These are phyloP conservation scores for Galago senegalensis DNA, from an alignment of 2,797 vertebrate genomes.

Conservation along the genomic window DNA sequence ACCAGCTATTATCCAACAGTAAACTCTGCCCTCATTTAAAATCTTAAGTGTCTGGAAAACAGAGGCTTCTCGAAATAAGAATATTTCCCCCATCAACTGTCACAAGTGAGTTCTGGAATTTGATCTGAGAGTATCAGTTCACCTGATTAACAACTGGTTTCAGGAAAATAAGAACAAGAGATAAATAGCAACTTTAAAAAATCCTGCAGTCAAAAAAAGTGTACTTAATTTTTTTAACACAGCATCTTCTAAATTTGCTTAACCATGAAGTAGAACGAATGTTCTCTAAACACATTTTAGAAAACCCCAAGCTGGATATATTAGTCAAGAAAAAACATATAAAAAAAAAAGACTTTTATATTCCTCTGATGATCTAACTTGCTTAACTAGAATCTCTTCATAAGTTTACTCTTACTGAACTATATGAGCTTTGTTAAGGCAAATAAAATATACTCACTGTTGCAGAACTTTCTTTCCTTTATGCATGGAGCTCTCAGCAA, in stretches of 20 bases:
- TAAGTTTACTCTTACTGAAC: conserved; percentile 28
- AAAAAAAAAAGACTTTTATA: not conserved
- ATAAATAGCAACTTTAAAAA: not conserved
- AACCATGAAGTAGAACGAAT: conserved; percentile 16
- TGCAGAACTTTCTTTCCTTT: conserved; percentile 71
- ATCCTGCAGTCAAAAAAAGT: conserved; percentile 3
- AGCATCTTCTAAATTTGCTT: conserved; percentile 56
- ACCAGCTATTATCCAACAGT: conserved; percentile 1
- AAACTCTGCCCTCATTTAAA: conserved; percentile 17
- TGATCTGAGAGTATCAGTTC: conserved; percentile 21
- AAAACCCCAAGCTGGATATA: conserved; percentile 29
- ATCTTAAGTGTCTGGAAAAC: not conserved
- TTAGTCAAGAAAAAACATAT: not conserved
- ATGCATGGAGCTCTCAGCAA: conserved; percentile 65
- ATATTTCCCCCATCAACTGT: not conserved
- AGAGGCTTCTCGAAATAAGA: conserved; percentile 11
- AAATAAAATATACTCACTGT: conserved; percentile 79
- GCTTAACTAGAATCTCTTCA: not conserved
- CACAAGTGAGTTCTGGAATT: conserved; percentile 19
- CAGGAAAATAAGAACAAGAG: conserved; percentile 4
- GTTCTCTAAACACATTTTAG: conserved; percentile 1
- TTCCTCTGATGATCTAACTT: conserved; percentile 19
- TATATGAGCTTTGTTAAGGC: not conserved
- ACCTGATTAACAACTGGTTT: conserved; percentile 2
- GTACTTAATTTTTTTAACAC: not conserved